phyloP scores from a whole-genome alignment of 1,140 invertebrate genomes.

The Anoplolepis gracilipes region DNA sequence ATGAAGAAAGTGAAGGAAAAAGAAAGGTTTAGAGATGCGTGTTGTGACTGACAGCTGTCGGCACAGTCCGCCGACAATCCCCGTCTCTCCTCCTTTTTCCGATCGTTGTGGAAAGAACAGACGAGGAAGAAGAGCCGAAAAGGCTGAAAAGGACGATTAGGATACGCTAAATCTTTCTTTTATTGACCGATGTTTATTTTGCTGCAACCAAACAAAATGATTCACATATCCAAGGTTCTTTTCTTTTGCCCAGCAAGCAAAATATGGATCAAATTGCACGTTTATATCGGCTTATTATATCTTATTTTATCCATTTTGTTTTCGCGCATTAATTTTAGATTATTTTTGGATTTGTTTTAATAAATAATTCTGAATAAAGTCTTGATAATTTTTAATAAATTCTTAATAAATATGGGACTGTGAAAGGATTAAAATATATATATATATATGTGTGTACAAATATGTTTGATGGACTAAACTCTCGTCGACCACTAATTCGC shows the following conservation, averaged over 20 bases:
- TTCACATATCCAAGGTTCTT: not conserved
- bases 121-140: not conserved
- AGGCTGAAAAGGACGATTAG: constrained; percentile 15
- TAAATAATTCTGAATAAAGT: no score
- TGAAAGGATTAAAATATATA: not conserved
- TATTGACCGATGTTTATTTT: not conserved
- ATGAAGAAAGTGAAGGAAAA: not conserved
- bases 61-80: not conserved
- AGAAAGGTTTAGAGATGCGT: constrained; percentile 15
- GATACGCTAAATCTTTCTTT: not conserved
- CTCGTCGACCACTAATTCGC: not conserved
- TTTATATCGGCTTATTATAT: no score
- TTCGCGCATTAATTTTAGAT: not conserved
- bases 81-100: not conserved
- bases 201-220: not conserved
- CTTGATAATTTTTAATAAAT: no score
- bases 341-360: not conserved
- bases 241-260: not conserved
- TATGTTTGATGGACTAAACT: not conserved
- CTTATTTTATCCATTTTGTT: not conserved
- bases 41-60: constrained; percentile 40
- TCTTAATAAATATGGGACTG: not conserved
- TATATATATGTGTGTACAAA: not conserved
- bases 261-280: not conserved
- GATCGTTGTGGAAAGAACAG: not conserved